Conservation (phyloP, 2,113 vertebrate genomes). For the Phodopus roborovskii region DNA sequence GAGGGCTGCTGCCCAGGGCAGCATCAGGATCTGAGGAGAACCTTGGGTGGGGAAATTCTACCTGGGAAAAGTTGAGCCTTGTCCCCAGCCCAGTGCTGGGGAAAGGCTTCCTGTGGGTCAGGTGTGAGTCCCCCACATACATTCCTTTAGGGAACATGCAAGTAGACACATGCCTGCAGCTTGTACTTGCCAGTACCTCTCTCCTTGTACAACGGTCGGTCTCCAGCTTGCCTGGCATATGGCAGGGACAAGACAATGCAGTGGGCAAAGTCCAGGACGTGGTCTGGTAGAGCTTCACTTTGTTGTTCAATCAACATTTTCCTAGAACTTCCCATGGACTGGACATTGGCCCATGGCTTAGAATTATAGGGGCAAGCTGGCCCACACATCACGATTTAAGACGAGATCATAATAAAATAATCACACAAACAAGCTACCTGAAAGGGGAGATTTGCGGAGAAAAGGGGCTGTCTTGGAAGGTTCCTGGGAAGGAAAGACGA, state of each 20-base stretch:
- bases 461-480: neutral
- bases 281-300: neutral
- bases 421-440: too few species aligned
- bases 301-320: neutral
- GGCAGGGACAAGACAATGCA: neutral
- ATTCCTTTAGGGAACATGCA: neutral
- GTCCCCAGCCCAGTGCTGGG: too few species aligned
- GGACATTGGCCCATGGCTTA: neutral
- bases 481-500: neutral
- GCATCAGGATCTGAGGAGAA: neutral
- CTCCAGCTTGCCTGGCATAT: neutral
- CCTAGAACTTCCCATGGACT: neutral
- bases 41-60: neutral
- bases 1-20: neutral
- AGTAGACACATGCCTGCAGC: too few species aligned
- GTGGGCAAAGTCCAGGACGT: too few species aligned
- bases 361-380: neutral
- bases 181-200: neutral
- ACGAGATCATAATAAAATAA: neutral
- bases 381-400: neutral
- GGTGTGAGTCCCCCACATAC: neutral
- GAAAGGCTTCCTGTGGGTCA: neutral
- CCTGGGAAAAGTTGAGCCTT: neutral
- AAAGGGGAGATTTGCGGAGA: neutral
- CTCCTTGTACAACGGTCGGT: neutral